Evolutionary conservation across 2,888 invertebrate species (phyloP).

Genomic region (Mesorhabditis belari): DNA sequence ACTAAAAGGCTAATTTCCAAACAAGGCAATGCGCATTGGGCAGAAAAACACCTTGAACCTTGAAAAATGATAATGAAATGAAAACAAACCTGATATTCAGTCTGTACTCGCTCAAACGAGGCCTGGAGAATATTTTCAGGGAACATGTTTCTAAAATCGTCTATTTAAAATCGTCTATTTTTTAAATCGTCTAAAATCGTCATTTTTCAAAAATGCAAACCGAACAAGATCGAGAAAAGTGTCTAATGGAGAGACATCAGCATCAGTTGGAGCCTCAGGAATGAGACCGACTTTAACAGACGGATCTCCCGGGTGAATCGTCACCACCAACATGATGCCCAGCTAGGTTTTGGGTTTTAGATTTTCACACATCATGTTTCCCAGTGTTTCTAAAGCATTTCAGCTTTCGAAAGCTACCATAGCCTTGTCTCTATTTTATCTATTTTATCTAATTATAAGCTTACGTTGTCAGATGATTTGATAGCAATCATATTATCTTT

Average conservation of each 20-base stretch:
- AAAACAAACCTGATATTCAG: too few relatives aligned
- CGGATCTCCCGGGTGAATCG: conserved; percentile 65
- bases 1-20: too few relatives aligned
- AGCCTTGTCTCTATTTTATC: not conserved
- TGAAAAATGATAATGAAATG: too few relatives aligned
- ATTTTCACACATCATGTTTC: too few relatives aligned
- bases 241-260: conserved; percentile 62
- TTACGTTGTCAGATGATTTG: not conserved
- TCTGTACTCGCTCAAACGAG: conserved; percentile 52
- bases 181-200: too few relatives aligned
- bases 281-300: too few relatives aligned
- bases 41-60: too few relatives aligned
- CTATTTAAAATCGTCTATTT: not conserved
- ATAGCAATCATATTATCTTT: not conserved
- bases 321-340: conserved; percentile 64
- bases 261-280: conserved; percentile 28
- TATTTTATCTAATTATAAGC: not conserved
- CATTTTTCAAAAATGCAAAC: conserved; percentile 59
- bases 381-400: too few relatives aligned
- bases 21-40: too few relatives aligned
- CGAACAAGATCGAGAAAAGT: conserved; percentile 81
- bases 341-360: conserved; percentile 27
- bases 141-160: conserved; percentile 70
- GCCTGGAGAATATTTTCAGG: conserved; percentile 88
- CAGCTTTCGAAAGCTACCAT: too few relatives aligned